Percentiles rank a stretch among this genome's conserved stretches.
These are phyloP conservation scores for Platanista minor DNA, from an alignment of 2,113 vertebrate species.

Conservation along the genomic window DNA sequence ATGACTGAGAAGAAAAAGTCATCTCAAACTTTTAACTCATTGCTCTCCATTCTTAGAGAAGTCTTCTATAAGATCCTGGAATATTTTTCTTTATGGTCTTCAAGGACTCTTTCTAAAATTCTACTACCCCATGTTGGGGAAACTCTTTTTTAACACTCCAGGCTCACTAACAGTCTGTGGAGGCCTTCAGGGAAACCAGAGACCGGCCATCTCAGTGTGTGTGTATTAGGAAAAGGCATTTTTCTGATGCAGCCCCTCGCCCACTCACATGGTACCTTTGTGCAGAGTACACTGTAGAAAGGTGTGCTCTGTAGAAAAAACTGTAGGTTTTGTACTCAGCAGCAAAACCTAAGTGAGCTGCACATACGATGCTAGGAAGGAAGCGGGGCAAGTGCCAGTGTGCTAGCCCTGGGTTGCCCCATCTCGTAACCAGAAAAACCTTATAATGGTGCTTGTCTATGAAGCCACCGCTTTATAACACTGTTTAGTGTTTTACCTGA, in stretches of 20 bases:
- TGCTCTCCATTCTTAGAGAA: neutral
- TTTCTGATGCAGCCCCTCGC: neutral
- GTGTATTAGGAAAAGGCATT: neutral
- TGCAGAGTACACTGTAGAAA: neutral
- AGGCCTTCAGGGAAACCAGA: neutral
- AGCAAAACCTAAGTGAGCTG: neutral
- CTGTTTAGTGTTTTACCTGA: neutral
- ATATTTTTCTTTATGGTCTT: neutral
- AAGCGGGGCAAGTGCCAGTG: neutral
- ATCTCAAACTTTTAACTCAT: neutral
- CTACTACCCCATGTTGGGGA: neutral
- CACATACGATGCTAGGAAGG: neutral
- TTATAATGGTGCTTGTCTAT: neutral
- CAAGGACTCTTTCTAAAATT: neutral
- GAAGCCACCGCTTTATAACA: neutral
- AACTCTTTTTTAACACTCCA: neutral
- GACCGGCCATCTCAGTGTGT: rapidly evolving
- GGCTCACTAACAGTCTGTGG: too few relatives aligned
- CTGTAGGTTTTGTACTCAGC: neutral
- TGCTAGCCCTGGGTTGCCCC: neutral
- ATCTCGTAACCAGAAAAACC: neutral
- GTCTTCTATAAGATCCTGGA: neutral
- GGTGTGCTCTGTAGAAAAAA: too few relatives aligned
- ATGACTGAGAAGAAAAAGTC: neutral
- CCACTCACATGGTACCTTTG: neutral